Evolutionary conservation across 2,888 invertebrate genomes (phyloP).

Genomic region (Sesamia inferens): DNA sequence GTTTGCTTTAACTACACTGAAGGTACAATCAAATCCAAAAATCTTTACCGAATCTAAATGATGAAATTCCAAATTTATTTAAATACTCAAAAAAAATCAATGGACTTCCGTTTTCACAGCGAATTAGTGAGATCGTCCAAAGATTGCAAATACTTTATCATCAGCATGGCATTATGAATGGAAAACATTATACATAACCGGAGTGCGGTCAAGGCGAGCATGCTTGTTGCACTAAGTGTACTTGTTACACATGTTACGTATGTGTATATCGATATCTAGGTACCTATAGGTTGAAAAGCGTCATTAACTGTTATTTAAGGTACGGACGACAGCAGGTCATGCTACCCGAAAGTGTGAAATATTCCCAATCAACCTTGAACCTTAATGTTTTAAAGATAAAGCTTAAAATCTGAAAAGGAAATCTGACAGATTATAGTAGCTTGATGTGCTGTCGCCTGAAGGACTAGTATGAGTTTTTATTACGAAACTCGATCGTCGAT

Average conservation of each 20-base stretch:
- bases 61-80: slow-evolving; percentile 19
- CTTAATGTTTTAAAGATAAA: too few species aligned
- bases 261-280: slow-evolving; percentile 45
- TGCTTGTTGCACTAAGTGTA: slow-evolving; percentile 74
- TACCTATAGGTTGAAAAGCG: slow-evolving; percentile 15
- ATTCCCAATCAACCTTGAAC: too few species aligned
- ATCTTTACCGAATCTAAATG: background rate
- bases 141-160: slow-evolving; percentile 66
- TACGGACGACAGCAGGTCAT: background rate
- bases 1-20: background rate
- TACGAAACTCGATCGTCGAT: too few species aligned
- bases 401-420: too few species aligned
- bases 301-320: slow-evolving; percentile 44
- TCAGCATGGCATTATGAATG: slow-evolving; percentile 78
- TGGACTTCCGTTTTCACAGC: slow-evolving; percentile 56
- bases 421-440: too few species aligned
- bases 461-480: too few species aligned
- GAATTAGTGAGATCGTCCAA: slow-evolving; percentile 52
- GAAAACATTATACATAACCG: slow-evolving; percentile 75
- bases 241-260: slow-evolving; percentile 56
- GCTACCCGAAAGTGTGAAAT: too few species aligned
- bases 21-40: slow-evolving; percentile 11
- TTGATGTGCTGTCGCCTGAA: too few species aligned
- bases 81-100: slow-evolving; percentile 22
- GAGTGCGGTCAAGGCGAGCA: slow-evolving; percentile 85